A percentile compares a stretch with the other conserved stretches of the same genome.
These are phyloP conservation scores for Amphiduros pacificus DNA, from an alignment of 2,888 invertebrate genomes.

Conservation along the genomic window DNA sequence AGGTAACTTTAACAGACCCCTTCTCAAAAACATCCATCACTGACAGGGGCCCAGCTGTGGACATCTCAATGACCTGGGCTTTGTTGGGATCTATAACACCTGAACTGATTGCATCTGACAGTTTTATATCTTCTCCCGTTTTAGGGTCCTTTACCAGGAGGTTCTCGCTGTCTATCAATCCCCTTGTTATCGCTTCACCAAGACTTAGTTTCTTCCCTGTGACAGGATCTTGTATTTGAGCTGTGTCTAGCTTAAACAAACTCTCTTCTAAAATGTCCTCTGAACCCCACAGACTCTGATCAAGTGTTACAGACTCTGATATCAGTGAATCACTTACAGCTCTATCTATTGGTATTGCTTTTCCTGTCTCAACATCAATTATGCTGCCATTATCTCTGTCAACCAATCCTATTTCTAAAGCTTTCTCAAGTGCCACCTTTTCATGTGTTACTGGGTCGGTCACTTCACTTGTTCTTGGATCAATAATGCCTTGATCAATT, in stretches of 20 bases:
- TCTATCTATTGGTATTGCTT: conserved; percentile 56
- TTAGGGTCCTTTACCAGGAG: conserved; percentile 18
- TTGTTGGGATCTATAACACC: conserved; percentile 63
- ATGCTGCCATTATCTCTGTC: conserved; percentile 74
- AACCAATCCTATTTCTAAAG: conserved; percentile 84
- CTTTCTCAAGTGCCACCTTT: conserved; percentile 70
- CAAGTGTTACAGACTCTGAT: conserved; percentile 75
- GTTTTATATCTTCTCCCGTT: conserved; percentile 79
- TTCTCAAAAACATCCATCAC: background rate
- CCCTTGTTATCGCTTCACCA: conserved; percentile 73
- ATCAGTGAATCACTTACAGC: conserved; percentile 56
- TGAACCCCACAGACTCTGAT: conserved; percentile 6
- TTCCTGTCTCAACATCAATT: conserved; percentile 50
- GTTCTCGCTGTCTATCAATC: conserved; percentile 66
- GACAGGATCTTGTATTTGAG: conserved; percentile 79
- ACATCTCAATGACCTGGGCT: conserved; percentile 2
- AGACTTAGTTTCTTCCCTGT: conserved; percentile 77
- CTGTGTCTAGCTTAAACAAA: conserved; percentile 77
- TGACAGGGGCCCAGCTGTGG: background rate
- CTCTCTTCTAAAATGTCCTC: conserved; percentile 17
- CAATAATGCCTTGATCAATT: conserved; percentile 15
- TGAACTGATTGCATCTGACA: conserved; percentile 80
- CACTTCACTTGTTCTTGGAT: conserved; percentile 56
- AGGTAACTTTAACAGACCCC: too few species aligned
- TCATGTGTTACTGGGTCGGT: conserved; percentile 66